Evolutionary conservation across 2,888 invertebrate species (phyloP).

Genomic region (Xanthorhoe designata): DNA sequence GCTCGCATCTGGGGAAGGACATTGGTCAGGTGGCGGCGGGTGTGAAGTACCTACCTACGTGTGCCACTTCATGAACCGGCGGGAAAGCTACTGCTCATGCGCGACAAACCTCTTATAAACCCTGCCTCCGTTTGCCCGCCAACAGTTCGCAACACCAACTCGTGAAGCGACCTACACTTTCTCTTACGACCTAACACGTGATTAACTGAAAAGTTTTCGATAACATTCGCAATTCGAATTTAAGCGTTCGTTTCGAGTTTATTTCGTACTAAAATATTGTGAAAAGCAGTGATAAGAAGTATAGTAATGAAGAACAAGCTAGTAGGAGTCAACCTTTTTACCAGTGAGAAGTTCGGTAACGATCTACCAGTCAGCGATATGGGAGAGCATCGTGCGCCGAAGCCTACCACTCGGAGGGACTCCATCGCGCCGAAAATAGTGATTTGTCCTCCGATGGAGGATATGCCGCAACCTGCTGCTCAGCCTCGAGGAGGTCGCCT

Average conservation of each 20-base stretch:
- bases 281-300: constrained; percentile 53
- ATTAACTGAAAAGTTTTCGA: constrained; percentile 68
- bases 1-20: constrained; percentile 27
- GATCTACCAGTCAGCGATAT: constrained; percentile 65
- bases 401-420: constrained; percentile 60
- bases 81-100: constrained; percentile 64
- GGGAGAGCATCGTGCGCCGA: constrained; percentile 56
- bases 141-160: constrained; percentile 66
- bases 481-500: constrained; percentile 87
- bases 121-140: constrained; percentile 48
- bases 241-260: constrained; percentile 40
- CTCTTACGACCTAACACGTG: constrained; percentile 48
- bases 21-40: constrained; percentile 41
- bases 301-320: constrained; percentile 78
- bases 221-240: constrained; percentile 46
- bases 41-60: constrained; percentile 52
- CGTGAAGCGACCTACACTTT: constrained; percentile 60
- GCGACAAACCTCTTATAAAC: constrained; percentile 63
- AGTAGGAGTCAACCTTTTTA: constrained; percentile 64
- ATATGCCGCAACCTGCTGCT: constrained; percentile 84
- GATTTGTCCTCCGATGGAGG: constrained; percentile 80
- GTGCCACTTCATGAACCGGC: constrained; percentile 53
- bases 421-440: constrained; percentile 78
- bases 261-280: constrained; percentile 45
- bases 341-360: constrained; percentile 68